Evolutionary conservation across 2,888 invertebrate species (phyloP), one percentile per base, ranked within the genome.

Genomic region (Epinotia ramella): DNA sequence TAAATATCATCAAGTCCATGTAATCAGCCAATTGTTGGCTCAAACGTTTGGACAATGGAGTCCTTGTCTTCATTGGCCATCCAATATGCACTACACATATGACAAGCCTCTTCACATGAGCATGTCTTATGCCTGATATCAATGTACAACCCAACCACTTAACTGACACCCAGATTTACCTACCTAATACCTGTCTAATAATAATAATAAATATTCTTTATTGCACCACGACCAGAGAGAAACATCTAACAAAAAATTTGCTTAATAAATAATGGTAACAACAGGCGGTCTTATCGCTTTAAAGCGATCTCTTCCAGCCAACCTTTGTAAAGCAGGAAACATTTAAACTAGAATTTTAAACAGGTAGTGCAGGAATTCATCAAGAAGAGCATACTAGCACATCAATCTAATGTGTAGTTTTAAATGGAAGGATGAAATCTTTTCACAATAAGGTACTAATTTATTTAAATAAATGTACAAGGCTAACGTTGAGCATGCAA

Each of bases 41-140:
- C 44, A 60, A 69, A 60, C 12, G 46, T 60, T 11, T 60, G 46
- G n/a, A 69, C 59, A 46, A 69, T 69, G 59, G 46, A 24, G 11
- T 24, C 24, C 59, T 46, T 63, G 16, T 24, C 16, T 40, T 40
- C 40, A 20, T 13, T 56, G 9, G 18, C 18, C 33, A 66, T 66
- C 6, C 67, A 67, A 67, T 67, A 67, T 67, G 57, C 67, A 67
- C 67, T 67, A 56, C 56, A 67, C 18, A 13, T 1, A 63, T n/a
- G 6, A 44, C 18, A n/a, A 2, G 3, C 40, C 20, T 57, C 57
- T 18, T 12, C 18, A 63, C 63, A 18, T 44, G 4, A 12, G 18
- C 18, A n/a, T 44, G 18, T 60, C 16, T 16, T 60, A 63, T 1
- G 18, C 40, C 0, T 5, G 63, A 4, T 28, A 1, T 33, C 16